A percentile compares a stretch with the other conserved stretches of the same genome.
phyloP scores from a whole-genome alignment of 2,888 invertebrate genomes.

The Erebia epiphron region DNA sequence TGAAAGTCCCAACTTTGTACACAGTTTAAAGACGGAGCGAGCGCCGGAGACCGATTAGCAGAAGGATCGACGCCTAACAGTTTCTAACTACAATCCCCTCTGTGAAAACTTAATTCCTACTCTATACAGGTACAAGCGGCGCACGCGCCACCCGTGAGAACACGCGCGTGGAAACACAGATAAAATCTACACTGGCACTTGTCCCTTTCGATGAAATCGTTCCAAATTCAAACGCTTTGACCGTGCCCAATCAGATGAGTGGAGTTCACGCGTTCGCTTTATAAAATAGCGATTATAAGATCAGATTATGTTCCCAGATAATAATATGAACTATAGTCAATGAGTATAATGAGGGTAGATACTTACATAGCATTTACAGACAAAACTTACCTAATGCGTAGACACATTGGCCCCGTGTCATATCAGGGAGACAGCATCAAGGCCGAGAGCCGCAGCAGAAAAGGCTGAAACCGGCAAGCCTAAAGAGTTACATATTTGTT shows the following conservation, averaged over 20 bases:
- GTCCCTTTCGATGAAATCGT: slow-evolving; percentile 51
- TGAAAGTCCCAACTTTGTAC: no score
- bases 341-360: slow-evolving; percentile 4
- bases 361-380: not conserved
- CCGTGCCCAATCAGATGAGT: slow-evolving; percentile 51
- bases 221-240: slow-evolving; percentile 48
- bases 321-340: slow-evolving; percentile 7
- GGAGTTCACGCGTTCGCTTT: slow-evolving; percentile 36
- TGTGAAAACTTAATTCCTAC: slow-evolving; percentile 2
- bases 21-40: no score
- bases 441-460: no score
- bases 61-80: not conserved
- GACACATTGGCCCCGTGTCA: no score
- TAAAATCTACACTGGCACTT: slow-evolving; percentile 63
- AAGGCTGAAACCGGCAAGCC: no score
- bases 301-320: slow-evolving; percentile 19
- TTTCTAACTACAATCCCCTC: slow-evolving; percentile 18
- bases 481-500: no score
- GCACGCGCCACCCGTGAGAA: slow-evolving; percentile 59
- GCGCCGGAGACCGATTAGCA: not conserved
- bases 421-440: no score
- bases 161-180: slow-evolving; percentile 51
- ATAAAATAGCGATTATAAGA: slow-evolving; percentile 29
- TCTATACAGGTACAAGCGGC: slow-evolving; percentile 45
- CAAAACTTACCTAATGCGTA: no score